These are phyloP conservation scores for Ophion costatus DNA, from an alignment of 2,888 invertebrate genomes.

Conservation along the genomic window DNA sequence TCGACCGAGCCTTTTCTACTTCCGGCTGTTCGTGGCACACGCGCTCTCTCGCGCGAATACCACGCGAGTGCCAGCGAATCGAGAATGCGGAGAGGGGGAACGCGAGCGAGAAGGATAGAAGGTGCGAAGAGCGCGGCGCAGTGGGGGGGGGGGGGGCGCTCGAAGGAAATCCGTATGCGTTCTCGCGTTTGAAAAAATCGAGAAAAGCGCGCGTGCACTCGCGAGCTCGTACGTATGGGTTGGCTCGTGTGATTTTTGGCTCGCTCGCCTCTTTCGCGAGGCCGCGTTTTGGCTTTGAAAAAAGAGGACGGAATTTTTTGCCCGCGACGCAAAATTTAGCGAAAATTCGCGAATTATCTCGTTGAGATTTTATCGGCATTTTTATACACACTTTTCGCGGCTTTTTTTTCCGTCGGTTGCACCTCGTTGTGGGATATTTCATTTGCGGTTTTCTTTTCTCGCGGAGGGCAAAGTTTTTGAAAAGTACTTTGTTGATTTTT, in stretches of 20 bases:
- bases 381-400: too few species aligned
- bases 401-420: too few species aligned
- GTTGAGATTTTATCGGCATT: too few species aligned
- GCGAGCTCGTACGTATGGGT: slow-evolving; percentile 13
- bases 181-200: slow-evolving; percentile 52
- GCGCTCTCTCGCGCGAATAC: slow-evolving; percentile 49
- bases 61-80: slow-evolving; percentile 58
- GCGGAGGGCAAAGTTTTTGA: too few species aligned
- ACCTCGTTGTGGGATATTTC: too few species aligned
- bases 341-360: background rate
- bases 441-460: too few species aligned
- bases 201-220: slow-evolving; percentile 54
- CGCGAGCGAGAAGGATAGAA: background rate
- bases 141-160: background rate
- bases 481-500: too few species aligned
- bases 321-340: background rate
- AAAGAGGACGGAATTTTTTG: slow-evolving; percentile 8
- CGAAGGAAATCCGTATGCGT: slow-evolving; percentile 36
- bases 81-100: background rate
- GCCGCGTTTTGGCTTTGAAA: slow-evolving; percentile 22
- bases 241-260: slow-evolving; percentile 60
- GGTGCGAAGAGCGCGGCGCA: background rate
- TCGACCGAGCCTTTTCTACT: slow-evolving; percentile 41
- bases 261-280: slow-evolving; percentile 31
- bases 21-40: slow-evolving; percentile 51